phyloP scores from a whole-genome alignment of 2,888 invertebrate species.

The Hemithea aestivaria region DNA sequence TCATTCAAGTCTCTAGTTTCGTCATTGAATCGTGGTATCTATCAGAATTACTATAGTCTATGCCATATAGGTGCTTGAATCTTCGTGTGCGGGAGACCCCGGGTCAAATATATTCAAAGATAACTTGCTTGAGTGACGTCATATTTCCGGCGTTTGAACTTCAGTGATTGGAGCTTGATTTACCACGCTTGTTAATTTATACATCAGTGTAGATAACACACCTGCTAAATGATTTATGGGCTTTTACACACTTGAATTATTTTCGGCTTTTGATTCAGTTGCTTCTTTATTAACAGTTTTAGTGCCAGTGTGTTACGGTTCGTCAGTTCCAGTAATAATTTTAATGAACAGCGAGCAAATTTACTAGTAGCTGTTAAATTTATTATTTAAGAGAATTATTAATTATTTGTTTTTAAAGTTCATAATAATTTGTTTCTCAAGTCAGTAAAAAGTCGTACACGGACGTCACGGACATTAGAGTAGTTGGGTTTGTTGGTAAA shows the following conservation, averaged over 20 bases:
- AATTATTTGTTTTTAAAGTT: too few relatives aligned
- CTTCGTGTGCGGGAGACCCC: conserved; percentile 69
- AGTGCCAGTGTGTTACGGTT: not conserved
- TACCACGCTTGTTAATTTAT: conserved; percentile 63
- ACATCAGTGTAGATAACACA: conserved; percentile 45
- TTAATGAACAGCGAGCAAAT: too few relatives aligned
- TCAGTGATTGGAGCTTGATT: conserved; percentile 58
- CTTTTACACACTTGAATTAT: conserved; percentile 38
- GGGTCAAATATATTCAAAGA: conserved; percentile 70
- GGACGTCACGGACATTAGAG: too few relatives aligned
- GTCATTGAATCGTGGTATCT: too few relatives aligned
- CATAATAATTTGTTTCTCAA: too few relatives aligned
- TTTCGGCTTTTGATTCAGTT: conserved; percentile 26
- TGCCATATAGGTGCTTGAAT: conserved; percentile 8
- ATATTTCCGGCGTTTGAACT: conserved; percentile 27
- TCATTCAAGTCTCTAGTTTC: too few relatives aligned
- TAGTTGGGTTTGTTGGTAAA: too few relatives aligned
- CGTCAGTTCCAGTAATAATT: too few relatives aligned
- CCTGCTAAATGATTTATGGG: conserved; percentile 48
- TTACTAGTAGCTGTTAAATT: too few relatives aligned
- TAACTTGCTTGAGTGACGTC: conserved; percentile 58
- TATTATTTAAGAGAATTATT: too few relatives aligned
- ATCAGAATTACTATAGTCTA: too few relatives aligned
- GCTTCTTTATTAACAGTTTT: conserved; percentile 12
- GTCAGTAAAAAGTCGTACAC: too few relatives aligned